Evolutionary conservation across 2,113 vertebrate genomes (phyloP).

Genomic region (Rousettus leschenaultii): DNA sequence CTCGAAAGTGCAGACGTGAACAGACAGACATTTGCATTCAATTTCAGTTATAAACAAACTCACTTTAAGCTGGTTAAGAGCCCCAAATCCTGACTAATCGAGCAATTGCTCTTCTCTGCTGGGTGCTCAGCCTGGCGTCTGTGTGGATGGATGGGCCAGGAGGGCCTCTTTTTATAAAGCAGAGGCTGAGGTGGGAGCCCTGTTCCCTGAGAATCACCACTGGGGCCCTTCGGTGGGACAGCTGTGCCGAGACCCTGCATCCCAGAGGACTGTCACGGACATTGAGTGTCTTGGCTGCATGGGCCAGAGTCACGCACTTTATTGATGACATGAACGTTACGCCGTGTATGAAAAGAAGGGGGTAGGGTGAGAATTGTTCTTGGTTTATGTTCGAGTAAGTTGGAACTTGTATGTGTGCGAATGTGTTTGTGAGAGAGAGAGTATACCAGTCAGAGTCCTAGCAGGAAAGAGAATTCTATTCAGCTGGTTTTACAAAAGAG

Average conservation of each 20-base stretch:
- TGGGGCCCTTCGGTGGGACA: neutral
- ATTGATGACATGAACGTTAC: neutral
- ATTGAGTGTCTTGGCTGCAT: neutral
- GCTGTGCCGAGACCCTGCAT: neutral
- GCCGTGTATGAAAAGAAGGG: neutral
- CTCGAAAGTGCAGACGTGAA: neutral
- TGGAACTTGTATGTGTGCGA: neutral
- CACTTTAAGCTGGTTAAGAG: neutral
- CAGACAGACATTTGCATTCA: neutral
- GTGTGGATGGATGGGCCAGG: neutral
- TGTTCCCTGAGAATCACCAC: neutral
- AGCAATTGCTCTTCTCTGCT: neutral
- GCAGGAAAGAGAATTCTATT: neutral
- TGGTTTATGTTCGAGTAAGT: neutral
- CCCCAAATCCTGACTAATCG: neutral
- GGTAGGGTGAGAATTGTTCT: neutral
- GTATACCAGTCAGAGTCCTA: neutral
- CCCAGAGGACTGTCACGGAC: neutral
- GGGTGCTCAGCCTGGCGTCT: neutral
- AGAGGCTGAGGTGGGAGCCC: neutral
- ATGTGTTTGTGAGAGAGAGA: neutral
- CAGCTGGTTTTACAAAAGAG: neutral
- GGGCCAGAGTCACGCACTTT: neutral
- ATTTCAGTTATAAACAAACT: neutral
- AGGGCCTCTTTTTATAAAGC: neutral